phyloP scores from a whole-genome alignment of 2,797 vertebrate species.

The Eulemur coronatus region DNA sequence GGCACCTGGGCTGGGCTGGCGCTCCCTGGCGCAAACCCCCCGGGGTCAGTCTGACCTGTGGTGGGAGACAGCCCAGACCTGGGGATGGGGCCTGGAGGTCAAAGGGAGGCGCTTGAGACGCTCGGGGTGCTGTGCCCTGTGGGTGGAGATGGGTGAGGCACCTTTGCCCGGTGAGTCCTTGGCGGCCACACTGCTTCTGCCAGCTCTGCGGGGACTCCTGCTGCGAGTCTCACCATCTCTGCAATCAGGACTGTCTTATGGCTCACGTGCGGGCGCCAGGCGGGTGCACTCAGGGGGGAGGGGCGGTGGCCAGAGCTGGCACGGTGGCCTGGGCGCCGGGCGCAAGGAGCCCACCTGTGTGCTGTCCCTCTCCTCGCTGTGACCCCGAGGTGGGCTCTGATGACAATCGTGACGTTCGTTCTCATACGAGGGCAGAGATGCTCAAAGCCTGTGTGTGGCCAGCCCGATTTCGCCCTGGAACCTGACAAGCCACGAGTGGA shows the following conservation, averaged over 20 bases:
- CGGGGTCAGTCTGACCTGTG: background rate
- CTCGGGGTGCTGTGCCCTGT: rapidly evolving
- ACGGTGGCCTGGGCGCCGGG: background rate
- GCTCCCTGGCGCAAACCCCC: background rate
- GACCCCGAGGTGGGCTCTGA: background rate
- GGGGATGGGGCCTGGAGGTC: background rate
- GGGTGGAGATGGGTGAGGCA: background rate
- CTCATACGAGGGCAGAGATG: background rate
- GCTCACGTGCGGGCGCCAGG: background rate
- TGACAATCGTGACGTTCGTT: rapidly evolving
- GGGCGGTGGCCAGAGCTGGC: background rate
- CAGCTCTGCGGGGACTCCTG: no score
- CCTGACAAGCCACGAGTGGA: rapidly evolving
- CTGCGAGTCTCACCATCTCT: background rate
- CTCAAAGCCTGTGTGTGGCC: no score
- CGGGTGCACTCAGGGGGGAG: background rate
- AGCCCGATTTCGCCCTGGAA: background rate
- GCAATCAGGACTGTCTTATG: background rate
- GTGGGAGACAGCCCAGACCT: background rate
- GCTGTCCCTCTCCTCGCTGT: background rate
- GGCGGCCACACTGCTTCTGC: background rate
- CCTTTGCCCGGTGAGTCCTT: background rate
- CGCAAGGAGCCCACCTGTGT: rapidly evolving
- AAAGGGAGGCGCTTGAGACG: background rate
- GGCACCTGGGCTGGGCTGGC: background rate